Evolutionary conservation across 2,113 vertebrate species (phyloP).

Genomic region (Gavialis gangeticus): DNA sequence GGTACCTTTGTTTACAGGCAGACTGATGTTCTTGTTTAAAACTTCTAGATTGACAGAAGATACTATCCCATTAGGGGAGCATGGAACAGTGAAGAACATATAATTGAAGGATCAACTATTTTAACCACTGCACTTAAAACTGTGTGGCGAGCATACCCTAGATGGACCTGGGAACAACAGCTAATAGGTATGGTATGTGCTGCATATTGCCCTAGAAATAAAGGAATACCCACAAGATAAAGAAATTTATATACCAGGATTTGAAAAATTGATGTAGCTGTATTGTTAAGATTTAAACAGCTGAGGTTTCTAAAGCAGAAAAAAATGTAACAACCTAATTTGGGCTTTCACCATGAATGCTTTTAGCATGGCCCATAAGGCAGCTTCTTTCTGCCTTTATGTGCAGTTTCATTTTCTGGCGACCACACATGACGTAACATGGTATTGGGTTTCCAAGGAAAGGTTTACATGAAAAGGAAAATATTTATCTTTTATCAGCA

Average conservation of each 20-base stretch:
- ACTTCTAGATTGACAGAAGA: slow-evolving; percentile 68
- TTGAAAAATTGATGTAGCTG: not conserved
- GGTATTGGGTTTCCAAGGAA: not conserved
- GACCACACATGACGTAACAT: no score
- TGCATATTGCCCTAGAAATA: not conserved
- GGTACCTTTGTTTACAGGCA: not conserved
- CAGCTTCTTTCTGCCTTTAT: not conserved
- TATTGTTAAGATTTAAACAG: not conserved
- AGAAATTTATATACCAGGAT: not conserved
- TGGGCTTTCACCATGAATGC: not conserved
- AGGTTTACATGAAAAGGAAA: not conserved
- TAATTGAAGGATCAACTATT: slow-evolving; percentile 72
- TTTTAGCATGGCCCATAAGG: not conserved
- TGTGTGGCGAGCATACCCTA: slow-evolving; percentile 77
- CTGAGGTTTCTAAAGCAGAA: not conserved
- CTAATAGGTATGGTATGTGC: slow-evolving; percentile 75
- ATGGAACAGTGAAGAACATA: slow-evolving; percentile 81
- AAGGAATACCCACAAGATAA: not conserved
- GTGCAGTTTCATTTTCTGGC: not conserved
- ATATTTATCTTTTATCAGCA: not conserved
- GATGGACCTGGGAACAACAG: slow-evolving; percentile 76
- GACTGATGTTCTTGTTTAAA: not conserved
- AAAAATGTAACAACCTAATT: not conserved
- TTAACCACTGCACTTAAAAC: slow-evolving; percentile 73
- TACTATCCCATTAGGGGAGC: not conserved